These are phyloP conservation scores for Ruditapes philippinarum DNA, from an alignment of 1,140 invertebrate genomes.

Conservation along the genomic window DNA sequence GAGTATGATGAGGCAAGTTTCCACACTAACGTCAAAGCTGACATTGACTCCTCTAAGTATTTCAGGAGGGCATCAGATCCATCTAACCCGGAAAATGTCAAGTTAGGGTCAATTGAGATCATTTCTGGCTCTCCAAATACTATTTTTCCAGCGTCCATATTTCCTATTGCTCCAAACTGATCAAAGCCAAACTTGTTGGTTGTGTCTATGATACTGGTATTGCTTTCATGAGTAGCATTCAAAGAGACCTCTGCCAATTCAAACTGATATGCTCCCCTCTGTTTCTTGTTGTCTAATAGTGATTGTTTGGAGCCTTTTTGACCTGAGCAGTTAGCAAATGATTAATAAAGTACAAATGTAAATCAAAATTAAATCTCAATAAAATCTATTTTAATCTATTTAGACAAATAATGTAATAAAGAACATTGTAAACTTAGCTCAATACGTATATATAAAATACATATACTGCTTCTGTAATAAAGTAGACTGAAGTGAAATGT, in stretches of 20 bases:
- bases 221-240: slow-evolving; percentile 81
- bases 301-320: slow-evolving; percentile 47
- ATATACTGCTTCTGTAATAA: no score
- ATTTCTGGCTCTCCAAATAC: slow-evolving; percentile 82
- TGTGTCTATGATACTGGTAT: slow-evolving; percentile 73
- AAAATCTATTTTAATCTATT: no score
- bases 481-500: no score
- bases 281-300: slow-evolving; percentile 10
- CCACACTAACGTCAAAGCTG: slow-evolving; percentile 80
- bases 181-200: slow-evolving; percentile 48
- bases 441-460: no score
- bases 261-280: slow-evolving; percentile 73
- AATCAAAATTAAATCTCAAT: no score
- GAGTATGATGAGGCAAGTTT: slow-evolving; percentile 79
- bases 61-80: slow-evolving; percentile 69
- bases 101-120: slow-evolving; percentile 66
- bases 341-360: no score
- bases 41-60: slow-evolving; percentile 71
- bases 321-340: slow-evolving; percentile 33
- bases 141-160: slow-evolving; percentile 82
- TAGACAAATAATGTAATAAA: no score
- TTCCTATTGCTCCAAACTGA: slow-evolving; percentile 66
- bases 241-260: slow-evolving; percentile 76
- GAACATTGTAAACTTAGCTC: no score
- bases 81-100: slow-evolving; percentile 57